Evolutionary conservation across 2,113 vertebrate genomes (phyloP), one percentile per base, ranked within the genome.

Genomic region (Pollachius pollachius): DNA sequence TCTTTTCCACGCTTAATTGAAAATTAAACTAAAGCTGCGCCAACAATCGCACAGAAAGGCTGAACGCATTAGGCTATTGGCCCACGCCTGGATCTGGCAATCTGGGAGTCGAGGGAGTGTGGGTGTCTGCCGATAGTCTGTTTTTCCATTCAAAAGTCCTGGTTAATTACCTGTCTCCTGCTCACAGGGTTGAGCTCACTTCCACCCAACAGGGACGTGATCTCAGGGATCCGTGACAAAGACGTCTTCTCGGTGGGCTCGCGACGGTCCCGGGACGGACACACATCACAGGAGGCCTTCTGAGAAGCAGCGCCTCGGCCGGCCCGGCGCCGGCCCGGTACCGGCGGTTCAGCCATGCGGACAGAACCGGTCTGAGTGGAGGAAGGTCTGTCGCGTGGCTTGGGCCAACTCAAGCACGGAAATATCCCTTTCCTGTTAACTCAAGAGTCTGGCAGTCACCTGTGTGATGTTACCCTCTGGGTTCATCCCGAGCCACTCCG

Each of bases 341-440:
- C 80, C 87, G 68, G 77, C 78, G 41, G 75, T 78, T 85, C 65
- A 75, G 65, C 79, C 80, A 79, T 78, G 72, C 65, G 71, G 67
- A 79, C 78, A 83, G 76, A 80, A 87, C 15, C 41, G 85, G 81
- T 71, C 79, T 86, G 79, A 86, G 87, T 79, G 81, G 74, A 86
- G 80, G 81, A 72, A 81, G 83, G 81, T 79, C 86, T 84, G 85
- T 74, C 80, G 64, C 74, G 76, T 65, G 64, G 41, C 11, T 16
- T 74, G 63, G 41, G 86, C 89, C 90, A 87, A 90, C 84, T 83
- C 73, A 90, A 91, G 87, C 89, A 86, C 73, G 75, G 89, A 89
- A 92, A 90, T 88, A 77, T 84, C 88, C 88, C 79, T 91, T 88
- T 90, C 88, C 87, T 89, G 89, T 89, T 88, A 87, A 89, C 83